Evolutionary conservation across 2,888 invertebrate genomes (phyloP).

Genomic region (Beris morrisii): DNA sequence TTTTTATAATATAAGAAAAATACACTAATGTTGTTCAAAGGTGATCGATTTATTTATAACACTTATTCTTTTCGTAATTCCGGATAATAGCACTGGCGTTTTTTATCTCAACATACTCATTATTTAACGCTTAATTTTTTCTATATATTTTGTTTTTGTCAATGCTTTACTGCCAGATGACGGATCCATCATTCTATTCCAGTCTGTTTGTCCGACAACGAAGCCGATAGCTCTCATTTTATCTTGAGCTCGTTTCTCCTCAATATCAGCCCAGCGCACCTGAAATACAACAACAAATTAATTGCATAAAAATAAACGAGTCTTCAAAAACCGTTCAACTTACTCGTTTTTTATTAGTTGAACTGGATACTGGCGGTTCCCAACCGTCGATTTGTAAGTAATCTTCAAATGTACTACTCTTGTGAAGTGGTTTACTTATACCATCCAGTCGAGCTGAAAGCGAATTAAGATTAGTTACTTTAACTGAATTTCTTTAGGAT

Average conservation of each 20-base stretch:
- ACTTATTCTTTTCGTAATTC: no score
- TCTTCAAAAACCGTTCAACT: slow-evolving; percentile 49
- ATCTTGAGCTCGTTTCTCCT: slow-evolving; percentile 87
- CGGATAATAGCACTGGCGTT: no score
- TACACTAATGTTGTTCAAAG: no score
- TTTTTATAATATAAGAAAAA: no score
- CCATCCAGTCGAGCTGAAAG: slow-evolving; percentile 91
- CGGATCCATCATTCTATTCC: slow-evolving; percentile 93
- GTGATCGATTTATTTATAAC: no score
- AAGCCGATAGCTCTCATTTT: slow-evolving; percentile 95
- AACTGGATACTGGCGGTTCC: slow-evolving; percentile 60
- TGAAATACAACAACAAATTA: slow-evolving; percentile 50
- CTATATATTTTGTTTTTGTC: slow-evolving; percentile 92
- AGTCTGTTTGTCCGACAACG: slow-evolving; percentile 95
- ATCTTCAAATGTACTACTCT: slow-evolving; percentile 77
- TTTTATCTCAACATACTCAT: no score
- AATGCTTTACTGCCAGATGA: slow-evolving; percentile 85
- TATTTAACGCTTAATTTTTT: slow-evolving; percentile 56
- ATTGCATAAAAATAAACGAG: slow-evolving; percentile 9
- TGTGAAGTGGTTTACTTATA: slow-evolving; percentile 71
- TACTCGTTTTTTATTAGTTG: slow-evolving; percentile 87
- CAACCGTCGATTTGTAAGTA: slow-evolving; percentile 83
- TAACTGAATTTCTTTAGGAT: slow-evolving; percentile 44
- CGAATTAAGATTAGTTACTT: slow-evolving; percentile 45
- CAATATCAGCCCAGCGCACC: slow-evolving; percentile 98